Evolutionary conservation across 1,140 invertebrate species (phyloP), one percentile per base, ranked within the genome.

Genomic region (Vanessa atalanta): DNA sequence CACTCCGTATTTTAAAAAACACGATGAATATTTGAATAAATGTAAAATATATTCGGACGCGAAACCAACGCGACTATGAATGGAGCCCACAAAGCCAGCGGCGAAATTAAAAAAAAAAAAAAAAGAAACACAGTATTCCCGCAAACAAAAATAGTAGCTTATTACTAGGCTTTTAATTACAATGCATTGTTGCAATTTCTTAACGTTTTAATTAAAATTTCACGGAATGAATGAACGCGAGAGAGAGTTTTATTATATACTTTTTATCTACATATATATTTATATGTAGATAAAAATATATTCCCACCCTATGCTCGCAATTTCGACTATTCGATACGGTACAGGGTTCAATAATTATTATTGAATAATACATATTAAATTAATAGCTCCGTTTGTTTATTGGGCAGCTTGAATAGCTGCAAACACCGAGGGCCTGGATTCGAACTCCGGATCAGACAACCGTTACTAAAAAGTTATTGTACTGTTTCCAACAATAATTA

Each of bases 191-290:
- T 67, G 50, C 15, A 50, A 31, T 67, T 67, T 67, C 65, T 67
- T 67, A 67, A 31, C 50, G 65, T 67, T 67, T 51, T 67, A 67
- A 67, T 67, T 67, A 67, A 67, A 67, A 67, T 37, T 67, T 55
- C 53, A 67, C 65, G 53, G 65, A 37, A 67, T 67, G 37, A 57
- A 57, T 57, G 23, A 57, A 57, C 16, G 55, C 55, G 55, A 16
- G 23, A 11, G n/a, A 3, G 15, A 14, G 53, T n/a, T 8, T 23
- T 16, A 23, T 57, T 20, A 26, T 57, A 57, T 23, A 57, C 9
- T 20, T 55, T 55, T 20, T 50, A 15, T n/a, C 1, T 50, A 50
- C 14, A 50, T n/a, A 50, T 14, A 15, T n/a, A n/a, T 53, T 53
- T 3, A n/a, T 53, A n/a, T n/a, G n/a, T n/a, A n/a, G n/a, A n/a